Base-by-base conservation (phyloP, 2,113 vertebrate genomes). In the Trematocara nigrifrons region DNA sequence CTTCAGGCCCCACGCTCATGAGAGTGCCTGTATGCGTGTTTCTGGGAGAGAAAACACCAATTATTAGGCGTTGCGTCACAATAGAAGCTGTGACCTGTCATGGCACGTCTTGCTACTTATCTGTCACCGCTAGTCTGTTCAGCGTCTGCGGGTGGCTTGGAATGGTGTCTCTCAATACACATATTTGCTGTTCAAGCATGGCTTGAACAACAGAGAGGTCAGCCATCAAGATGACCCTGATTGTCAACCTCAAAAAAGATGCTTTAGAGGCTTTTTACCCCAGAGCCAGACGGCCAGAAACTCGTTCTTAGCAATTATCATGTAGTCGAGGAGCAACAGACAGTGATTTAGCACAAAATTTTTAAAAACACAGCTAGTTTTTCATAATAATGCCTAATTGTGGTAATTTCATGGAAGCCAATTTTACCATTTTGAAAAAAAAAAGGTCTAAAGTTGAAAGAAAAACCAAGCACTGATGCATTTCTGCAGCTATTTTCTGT, bases 211-310 rank as follows among this genome's bases (percentile, higher is more conserved):
- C 89, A 80, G 57, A 79, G 83, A 84, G 93, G 90, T 95, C 92
- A 90, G 80, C 47, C 87, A 84, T 90, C 89, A 74, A 94, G 93
- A 95, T 95, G 91, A 93, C 92, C 90, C 88, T 71, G 83, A 89
- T 92, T 92, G 92, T 92, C 84, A 91, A 83, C 90, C 79, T 79
- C 82, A 89, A 80, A 76, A 86, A 81, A 92, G 85, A 91, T 77
- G 38, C 85, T 93, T 87, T 74, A 84, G 89, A 88, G 80, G 80
- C 82, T 79, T 88, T 47, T 45, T 20, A 83, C 40, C 86, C 87
- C 53, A 33, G 1, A 85, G 90, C 88, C 51, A 11, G 3, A 81
- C 22, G 49, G 59, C 53, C 85, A 84, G 64, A 86, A 83, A 18
- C 64, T 56, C 79, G 77, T 86, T 91, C 74, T 40, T 31, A 11